Evolutionary conservation across 2,113 vertebrate genomes (phyloP).

Genomic region (Toxostoma redivivum): DNA sequence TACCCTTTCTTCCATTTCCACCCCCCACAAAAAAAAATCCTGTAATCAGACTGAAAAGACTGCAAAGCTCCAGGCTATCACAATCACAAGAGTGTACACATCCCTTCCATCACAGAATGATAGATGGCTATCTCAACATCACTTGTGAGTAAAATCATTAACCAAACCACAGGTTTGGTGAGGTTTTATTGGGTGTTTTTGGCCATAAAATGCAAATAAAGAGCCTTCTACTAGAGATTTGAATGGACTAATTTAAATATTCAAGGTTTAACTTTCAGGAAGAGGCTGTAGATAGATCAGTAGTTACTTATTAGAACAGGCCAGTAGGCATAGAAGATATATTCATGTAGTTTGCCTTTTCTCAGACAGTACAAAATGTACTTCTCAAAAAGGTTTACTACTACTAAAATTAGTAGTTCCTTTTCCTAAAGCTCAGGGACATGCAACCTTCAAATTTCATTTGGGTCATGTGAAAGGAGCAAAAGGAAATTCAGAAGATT

Average conservation of each 20-base stretch:
- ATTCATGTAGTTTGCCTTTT: background rate
- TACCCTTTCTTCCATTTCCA: background rate
- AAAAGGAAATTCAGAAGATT: background rate
- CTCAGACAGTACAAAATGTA: background rate
- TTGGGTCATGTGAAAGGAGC: background rate
- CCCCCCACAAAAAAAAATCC: background rate
- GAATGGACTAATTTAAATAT: background rate
- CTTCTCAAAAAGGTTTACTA: conserved; percentile 22
- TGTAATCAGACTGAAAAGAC: background rate
- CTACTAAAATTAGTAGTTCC: conserved; percentile 18
- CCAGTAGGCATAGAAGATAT: background rate
- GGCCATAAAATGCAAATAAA: background rate
- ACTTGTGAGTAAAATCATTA: background rate
- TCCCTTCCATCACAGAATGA: background rate
- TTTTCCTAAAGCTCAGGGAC: conserved; percentile 20
- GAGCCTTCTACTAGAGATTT: background rate
- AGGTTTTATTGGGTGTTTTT: background rate
- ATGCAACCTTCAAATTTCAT: background rate
- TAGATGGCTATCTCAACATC: background rate
- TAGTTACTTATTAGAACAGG: background rate
- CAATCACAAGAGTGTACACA: background rate
- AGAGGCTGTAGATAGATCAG: background rate
- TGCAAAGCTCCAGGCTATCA: background rate
- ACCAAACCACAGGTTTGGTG: background rate
- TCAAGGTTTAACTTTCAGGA: background rate